These are phyloP conservation scores for Sarcoramphus papa DNA, from an alignment of 2,797 vertebrate species.

Conservation along the genomic window DNA sequence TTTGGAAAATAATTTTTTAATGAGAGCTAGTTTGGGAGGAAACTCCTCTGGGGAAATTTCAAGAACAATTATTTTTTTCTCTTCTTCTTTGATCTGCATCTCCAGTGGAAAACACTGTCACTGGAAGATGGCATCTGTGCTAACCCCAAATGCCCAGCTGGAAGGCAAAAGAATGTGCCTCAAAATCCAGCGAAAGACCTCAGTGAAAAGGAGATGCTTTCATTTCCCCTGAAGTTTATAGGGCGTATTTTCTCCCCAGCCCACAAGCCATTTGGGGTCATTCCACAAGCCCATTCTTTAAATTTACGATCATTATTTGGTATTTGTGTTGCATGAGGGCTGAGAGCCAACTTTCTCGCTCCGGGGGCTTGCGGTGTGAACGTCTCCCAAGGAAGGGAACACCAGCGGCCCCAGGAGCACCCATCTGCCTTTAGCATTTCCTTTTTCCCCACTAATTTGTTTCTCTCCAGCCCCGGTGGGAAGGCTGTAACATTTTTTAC, in stretches of 20 bases:
- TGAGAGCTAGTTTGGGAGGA: background rate
- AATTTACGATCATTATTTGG: background rate
- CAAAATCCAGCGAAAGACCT: background rate
- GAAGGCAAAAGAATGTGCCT: background rate
- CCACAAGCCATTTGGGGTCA: background rate
- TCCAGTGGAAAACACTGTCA: background rate
- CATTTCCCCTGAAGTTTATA: background rate
- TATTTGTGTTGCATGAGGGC: background rate
- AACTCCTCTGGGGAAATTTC: background rate
- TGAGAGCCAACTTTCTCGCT: background rate
- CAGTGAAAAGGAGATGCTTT: background rate
- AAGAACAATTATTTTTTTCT: background rate
- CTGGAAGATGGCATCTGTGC: background rate
- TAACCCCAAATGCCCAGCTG: background rate
- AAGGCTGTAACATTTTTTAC: background rate
- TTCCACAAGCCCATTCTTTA: background rate
- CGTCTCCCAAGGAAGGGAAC: background rate
- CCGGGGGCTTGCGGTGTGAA: fast-evolving
- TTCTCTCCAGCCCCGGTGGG: background rate
- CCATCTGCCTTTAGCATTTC: background rate
- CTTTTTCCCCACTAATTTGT: background rate
- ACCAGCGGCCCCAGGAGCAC: background rate
- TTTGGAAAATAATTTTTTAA: background rate
- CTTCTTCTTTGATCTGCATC: background rate
- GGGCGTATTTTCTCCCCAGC: background rate